phyloP scores from a whole-genome alignment of 30 jellyfish, hydroid and myxozoan species.

The Hydra vulgaris region DNA sequence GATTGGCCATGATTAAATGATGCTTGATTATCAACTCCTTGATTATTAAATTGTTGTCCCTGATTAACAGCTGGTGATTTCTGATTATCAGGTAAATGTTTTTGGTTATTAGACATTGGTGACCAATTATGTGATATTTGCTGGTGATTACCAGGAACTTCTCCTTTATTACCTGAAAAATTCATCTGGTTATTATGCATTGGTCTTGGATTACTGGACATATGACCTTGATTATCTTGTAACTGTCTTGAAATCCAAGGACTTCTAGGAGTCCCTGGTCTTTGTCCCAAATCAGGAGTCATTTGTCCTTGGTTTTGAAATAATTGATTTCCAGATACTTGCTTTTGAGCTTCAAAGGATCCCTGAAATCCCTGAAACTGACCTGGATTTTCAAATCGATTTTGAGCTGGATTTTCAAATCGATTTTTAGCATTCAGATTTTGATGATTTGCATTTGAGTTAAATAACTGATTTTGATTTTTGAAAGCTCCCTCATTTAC shows the following conservation, averaged over 20 bases:
- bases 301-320: background rate
- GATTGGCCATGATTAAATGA: too few relatives aligned
- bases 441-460: background rate
- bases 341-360: background rate
- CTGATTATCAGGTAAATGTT: background rate
- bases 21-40: too few relatives aligned
- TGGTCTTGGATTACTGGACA: background rate
- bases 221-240: background rate
- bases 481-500: background rate
- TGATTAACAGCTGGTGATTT: background rate
- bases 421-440: too few relatives aligned
- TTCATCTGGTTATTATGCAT: background rate
- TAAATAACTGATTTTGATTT: background rate
- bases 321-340: background rate
- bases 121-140: background rate
- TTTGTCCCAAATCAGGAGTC: background rate
- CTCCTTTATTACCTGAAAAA: background rate
- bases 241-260: background rate
- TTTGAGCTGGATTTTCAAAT: background rate
- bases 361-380: background rate
- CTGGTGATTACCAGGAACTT: background rate
- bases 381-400: background rate
- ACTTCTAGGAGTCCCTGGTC: background rate
- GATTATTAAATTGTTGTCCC: too few relatives aligned
- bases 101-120: background rate